Conservation (phyloP, 2,797 vertebrate species). For the Sarcoramphus papa region DNA sequence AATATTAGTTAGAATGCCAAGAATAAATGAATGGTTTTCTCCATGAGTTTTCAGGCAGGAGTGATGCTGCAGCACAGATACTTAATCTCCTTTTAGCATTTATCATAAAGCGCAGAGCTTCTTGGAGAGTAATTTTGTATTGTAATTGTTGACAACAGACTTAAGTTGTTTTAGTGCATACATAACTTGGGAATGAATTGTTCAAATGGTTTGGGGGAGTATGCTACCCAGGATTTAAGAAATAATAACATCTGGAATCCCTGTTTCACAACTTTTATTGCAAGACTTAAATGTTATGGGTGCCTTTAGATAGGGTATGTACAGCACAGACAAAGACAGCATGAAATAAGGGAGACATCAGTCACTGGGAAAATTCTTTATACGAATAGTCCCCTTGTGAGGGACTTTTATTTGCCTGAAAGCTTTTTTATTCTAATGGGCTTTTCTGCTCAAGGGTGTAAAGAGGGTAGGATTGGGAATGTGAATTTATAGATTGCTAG, state of each 20-base stretch:
- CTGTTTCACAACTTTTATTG: background rate
- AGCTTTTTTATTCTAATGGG: background rate
- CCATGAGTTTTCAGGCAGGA: slow-evolving; percentile 41
- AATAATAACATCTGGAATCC: slow-evolving; percentile 34
- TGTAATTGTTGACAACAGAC: slow-evolving; percentile 43
- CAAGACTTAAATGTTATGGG: background rate
- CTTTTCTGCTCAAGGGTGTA: background rate
- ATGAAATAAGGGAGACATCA: background rate
- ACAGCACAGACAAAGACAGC: background rate
- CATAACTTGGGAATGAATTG: slow-evolving; percentile 20
- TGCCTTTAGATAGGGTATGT: background rate
- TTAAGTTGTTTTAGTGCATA: slow-evolving; percentile 26
- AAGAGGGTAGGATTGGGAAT: background rate
- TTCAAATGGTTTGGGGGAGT: background rate
- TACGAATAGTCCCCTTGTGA: background rate
- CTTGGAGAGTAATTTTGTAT: slow-evolving; percentile 43
- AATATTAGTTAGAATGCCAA: slow-evolving; percentile 19
- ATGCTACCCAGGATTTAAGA: background rate
- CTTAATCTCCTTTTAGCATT: slow-evolving; percentile 54
- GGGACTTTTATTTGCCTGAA: background rate
- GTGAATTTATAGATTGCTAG: background rate
- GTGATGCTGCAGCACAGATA: background rate
- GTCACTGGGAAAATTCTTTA: background rate
- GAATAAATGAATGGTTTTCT: slow-evolving; percentile 56
- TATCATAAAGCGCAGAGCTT: slow-evolving; percentile 42